A percentile compares a stretch with the other conserved stretches of the same genome.
These are phyloP conservation scores for Drosophila anomalata DNA, from an alignment of 2,888 invertebrate species.

Conservation along the genomic window DNA sequence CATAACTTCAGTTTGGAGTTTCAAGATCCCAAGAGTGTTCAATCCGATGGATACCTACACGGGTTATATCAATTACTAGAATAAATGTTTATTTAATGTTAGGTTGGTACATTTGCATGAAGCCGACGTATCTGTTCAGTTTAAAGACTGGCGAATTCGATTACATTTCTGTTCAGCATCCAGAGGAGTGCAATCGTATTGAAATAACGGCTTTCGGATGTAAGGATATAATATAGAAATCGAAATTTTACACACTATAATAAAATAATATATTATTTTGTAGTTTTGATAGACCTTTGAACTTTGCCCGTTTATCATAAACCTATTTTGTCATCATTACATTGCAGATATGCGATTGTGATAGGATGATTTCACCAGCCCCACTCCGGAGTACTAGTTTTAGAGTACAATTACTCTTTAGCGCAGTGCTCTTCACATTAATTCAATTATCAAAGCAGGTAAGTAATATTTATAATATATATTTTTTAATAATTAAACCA, in stretches of 20 bases:
- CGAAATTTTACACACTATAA: too few relatives aligned
- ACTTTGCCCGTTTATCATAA: not conserved
- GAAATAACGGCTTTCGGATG: slow-evolving; percentile 1
- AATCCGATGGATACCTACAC: slow-evolving; percentile 4
- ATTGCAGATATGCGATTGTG: slow-evolving; percentile 43
- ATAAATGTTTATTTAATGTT: slow-evolving; percentile 32
- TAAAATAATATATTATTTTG: too few relatives aligned
- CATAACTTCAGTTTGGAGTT: not conserved
- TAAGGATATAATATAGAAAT: not conserved
- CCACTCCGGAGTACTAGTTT: slow-evolving; percentile 29
- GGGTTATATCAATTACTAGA: slow-evolving; percentile 11
- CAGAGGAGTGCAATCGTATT: not conserved
- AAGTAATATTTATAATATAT: not conserved
- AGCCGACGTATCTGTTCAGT: not conserved
- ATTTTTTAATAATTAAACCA: too few relatives aligned
- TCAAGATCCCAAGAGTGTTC: slow-evolving; percentile 9
- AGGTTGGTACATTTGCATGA: slow-evolving; percentile 9
- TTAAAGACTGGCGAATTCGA: not conserved
- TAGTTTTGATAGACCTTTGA: not conserved
- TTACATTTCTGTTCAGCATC: slow-evolving; percentile 13
- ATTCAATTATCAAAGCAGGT: slow-evolving; percentile 41
- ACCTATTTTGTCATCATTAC: not conserved
- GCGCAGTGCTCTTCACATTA: slow-evolving; percentile 18
- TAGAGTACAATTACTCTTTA: slow-evolving; percentile 27
- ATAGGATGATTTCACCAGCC: slow-evolving; percentile 33